Evolutionary conservation across 1,140 invertebrate genomes (phyloP), one percentile per base, ranked within the genome.

Genomic region (Octopus bimaculoides): DNA sequence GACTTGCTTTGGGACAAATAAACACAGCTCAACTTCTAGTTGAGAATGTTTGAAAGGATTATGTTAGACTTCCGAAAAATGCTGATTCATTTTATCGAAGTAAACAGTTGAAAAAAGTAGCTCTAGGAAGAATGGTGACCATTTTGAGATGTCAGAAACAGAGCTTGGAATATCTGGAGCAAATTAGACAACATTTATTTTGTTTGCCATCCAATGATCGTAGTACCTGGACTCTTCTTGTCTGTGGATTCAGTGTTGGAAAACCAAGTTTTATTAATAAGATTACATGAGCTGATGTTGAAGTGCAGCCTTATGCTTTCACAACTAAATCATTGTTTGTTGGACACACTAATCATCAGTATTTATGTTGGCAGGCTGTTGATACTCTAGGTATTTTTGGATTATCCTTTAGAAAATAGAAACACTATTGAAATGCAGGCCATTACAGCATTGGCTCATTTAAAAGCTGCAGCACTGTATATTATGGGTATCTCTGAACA

Each of bases 361-460:
- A 99, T 90, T 92, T 99, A 52, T 92, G 97, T 81, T 94, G 93
- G 92, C 93, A 94, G 94, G 95, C 99, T 0, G 95, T 99, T 80
- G 98, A 99, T 89, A 99, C 98, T 6, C 98, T 98, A 26, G 98
- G 98, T 85, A 98, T 99, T 86, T 91, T 99, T 1, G 56, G 98
- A 99, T 92, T 97, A 99, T 90, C 94, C 97, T 0, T 90, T 99
- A 20, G 98, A 99, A 89, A 95, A 99, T 41, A 88, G 92, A 78
- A 99, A 99, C 89, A 97, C 98, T 5, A 99, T 99, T 41, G 98
- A 99, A 92, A 99, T 99, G 97, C 98, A 99, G 89, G 97, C 98
- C 4, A 96, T 99, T 73, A 99, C 98, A 5, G 98, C 98, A 5
- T 91, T 99, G 52, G 98, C 98, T 7, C 98, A 99, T 92, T 91